Evolutionary conservation across 2,113 vertebrate genomes (phyloP), one percentile per base, ranked within the genome.

Genomic region (Nematolebias whitei): DNA sequence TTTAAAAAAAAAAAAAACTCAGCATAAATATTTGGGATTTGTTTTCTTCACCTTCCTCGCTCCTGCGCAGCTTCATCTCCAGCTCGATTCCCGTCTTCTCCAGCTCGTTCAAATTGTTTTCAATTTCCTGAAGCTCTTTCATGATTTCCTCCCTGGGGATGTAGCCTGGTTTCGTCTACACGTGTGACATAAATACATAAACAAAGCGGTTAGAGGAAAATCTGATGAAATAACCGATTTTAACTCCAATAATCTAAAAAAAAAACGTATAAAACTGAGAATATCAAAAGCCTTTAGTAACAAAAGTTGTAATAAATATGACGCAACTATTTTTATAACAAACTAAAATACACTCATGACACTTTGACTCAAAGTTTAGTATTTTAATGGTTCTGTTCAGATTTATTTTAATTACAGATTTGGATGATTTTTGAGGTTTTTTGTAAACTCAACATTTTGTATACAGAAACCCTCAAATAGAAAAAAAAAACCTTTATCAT

Each of bases 41-140:
- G 32, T 45, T 59, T 12, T 4, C 57, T 89, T 90, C 72, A 99
- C 98, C 96, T 84, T 95, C 95, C 53, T 99, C 96, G 0, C 93
- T 93, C 14, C 60, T 84, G 16, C 97, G 90, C 12, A 99, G 93
- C 51, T 84, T 90, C 78, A 91, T 89, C 89, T 99, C 98, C 92
- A 99, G 80, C 29, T 93, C 92, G 3, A 99, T 92, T 18, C 98
- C 98, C 60, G 82, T 87, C 81, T 85, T 87, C 65, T 99, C 96
- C 91, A 98, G 68, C 10, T 87, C 78, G 0, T 97, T 94, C 84
- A 99, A 80, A 62, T 93, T 90, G 29, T 85, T 83, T 88, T 95
- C 95, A 0, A 99, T 98, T 32, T 91, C 83, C 67, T 66, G 47
- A 40, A 98, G 90, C 59, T 96, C 94, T 60, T 63, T 75, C 26